Evolutionary conservation across 2,888 invertebrate species (phyloP), one percentile per base, ranked within the genome.

Genomic region (Erpobdella octoculata): DNA sequence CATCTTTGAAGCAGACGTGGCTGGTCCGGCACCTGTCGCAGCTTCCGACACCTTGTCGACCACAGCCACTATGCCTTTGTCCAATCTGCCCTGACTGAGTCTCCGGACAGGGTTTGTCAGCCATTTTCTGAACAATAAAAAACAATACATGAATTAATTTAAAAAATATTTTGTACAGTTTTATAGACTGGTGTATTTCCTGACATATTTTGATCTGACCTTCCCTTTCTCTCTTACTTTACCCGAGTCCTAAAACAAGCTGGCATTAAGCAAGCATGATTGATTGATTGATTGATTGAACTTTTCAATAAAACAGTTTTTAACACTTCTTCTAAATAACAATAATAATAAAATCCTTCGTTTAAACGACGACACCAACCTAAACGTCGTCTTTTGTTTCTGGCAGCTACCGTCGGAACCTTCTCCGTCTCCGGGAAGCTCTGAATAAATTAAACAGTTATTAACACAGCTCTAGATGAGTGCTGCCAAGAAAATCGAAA

Each of bases 101-200:
- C 94, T 94, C 77, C 93, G 88, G 73, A 93, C 87, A 68, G 90
- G 88, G 82, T 89, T 91, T 74, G 92, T 90, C 82, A 94, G 86
- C 91, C 93, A 92, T 88, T 92, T 93, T 81, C 90, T 88, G 74
- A 33, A n/a, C n/a, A n/a, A n/a, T n/a, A n/a, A n/a, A n/a, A n/a
- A n/a, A n/a, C n/a, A n/a, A n/a, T n/a, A n/a, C n/a, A n/a, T n/a
- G n/a, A n/a, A n/a, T n/a, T n/a, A n/a, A n/a, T n/a, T n/a, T n/a
- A n/a, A n/a, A n/a, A n/a, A n/a, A n/a, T n/a, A n/a, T n/a, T n/a
- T n/a, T n/a, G n/a, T n/a, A n/a, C n/a, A n/a, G n/a, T n/a, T n/a
- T n/a, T n/a, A n/a, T n/a, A n/a, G n/a, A n/a, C n/a, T n/a, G n/a
- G n/a, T n/a, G n/a, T n/a, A n/a, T n/a, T n/a, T n/a, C n/a, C n/a